Base-by-base conservation (phyloP, 2,113 vertebrate species). In the Cricetomys ansorgei region DNA sequence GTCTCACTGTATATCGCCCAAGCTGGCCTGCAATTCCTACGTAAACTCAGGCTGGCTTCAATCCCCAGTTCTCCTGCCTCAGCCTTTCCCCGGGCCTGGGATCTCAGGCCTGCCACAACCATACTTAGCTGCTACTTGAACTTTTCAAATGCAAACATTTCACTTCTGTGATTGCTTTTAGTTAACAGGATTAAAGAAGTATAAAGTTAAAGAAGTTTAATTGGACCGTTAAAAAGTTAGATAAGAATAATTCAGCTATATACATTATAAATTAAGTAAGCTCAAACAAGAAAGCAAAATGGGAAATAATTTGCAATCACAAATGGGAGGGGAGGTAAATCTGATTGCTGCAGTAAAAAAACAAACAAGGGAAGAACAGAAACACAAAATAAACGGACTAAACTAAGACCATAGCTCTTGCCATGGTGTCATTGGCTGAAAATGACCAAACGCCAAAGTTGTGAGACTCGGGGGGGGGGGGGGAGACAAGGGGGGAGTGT, bases 81-180 rank as follows among this genome's bases (percentile, higher is more conserved):
- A 62, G 40, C 40, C 40, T 64, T n/a, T 48, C 72, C 37, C 37
- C 9, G 7, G 2, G 31, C 19, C 40, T 89, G 29, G 40, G 43
- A 64, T 64, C 57, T 64, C 43, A 64, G 17, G 55, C 16, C 7
- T 64, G 31, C 13, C 21, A 31, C 57, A n/a, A 50, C 17, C 29
- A 64, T 37, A 4, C 34, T 34, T 76, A 45, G 43, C 43, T 59
- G 31, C 94, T 75, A 72, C 16, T 37, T 67, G 25, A 89, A 93
- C 55, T 70, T 94, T 37, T n/a, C 65, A 72, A 88, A 95, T 95
- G 27, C 23, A 94, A 86, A 83, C 79, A 16, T 91, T 92, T 96
- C 70, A 43, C 29, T 4, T 76, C 29, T 75, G 55, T 55, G n/a
- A 16, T 65, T 70, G 91, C 88, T 89, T 93, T 45, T 55, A 94